These are phyloP conservation scores for Caenorhabditis zanzibari DNA, from an alignment of 2,888 invertebrate species.

Conservation along the genomic window DNA sequence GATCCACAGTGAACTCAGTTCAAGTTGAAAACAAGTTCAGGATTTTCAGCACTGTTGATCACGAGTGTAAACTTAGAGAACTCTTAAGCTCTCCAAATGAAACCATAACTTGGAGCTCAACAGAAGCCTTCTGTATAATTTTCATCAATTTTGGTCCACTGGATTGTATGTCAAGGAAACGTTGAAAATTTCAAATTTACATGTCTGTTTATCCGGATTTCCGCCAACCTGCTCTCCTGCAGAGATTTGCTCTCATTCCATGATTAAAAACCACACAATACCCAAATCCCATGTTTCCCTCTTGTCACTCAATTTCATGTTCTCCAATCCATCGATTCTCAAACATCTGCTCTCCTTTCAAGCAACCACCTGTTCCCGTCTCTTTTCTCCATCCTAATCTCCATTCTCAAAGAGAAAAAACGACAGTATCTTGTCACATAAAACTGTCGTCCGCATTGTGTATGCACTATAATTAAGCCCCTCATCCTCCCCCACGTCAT, in stretches of 20 bases:
- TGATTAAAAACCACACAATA: not conserved
- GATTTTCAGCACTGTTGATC: too few species aligned
- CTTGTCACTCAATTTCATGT: constrained; percentile 24
- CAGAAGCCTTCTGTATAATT: too few species aligned
- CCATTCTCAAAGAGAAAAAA: constrained; percentile 27
- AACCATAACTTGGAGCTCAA: too few species aligned
- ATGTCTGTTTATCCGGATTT: not conserved
- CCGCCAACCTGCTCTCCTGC: not conserved
- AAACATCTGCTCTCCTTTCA: not conserved
- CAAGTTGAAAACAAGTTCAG: too few species aligned
- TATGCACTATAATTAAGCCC: constrained; percentile 34
- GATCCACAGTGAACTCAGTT: too few species aligned
- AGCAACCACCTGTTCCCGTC: constrained; percentile 30
- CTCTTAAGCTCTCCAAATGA: too few species aligned
- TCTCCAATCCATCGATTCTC: not conserved
- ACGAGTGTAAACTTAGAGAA: too few species aligned
- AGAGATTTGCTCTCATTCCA: not conserved
- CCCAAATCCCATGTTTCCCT: not conserved
- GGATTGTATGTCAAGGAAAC: too few species aligned
- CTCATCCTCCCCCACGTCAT: constrained; percentile 28
- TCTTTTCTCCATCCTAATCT: constrained; percentile 24
- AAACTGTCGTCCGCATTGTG: constrained; percentile 38
- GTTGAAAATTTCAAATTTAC: too few species aligned
- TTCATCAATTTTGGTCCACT: too few species aligned
- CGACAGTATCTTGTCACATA: constrained; percentile 41